A percentile compares a stretch with the other conserved stretches of the same genome.
phyloP scores from a whole-genome alignment of 2,797 vertebrate species.

The Euphonia xanthogaster region DNA sequence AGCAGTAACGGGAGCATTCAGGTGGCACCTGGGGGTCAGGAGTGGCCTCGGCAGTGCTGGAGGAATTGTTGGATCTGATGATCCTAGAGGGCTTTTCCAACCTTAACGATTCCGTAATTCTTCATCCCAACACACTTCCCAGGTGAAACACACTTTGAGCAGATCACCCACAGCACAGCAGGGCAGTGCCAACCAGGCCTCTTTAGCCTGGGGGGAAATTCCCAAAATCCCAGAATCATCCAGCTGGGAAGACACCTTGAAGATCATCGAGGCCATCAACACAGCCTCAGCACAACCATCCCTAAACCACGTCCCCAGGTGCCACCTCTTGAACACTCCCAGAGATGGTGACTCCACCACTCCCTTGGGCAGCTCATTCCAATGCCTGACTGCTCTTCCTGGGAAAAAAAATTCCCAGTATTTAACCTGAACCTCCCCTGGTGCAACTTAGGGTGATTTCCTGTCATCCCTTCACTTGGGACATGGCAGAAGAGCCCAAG shows the following conservation, averaged over 20 bases:
- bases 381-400: not conserved
- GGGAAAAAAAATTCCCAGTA: accelerated
- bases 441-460: not conserved
- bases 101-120: accelerated
- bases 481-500: not conserved
- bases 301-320: accelerated
- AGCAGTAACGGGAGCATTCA: accelerated
- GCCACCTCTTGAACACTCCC: not conserved
- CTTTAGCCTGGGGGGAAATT: not conserved
- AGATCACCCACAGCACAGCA: accelerated
- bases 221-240: not conserved
- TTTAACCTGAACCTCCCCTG: not conserved
- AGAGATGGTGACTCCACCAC: not conserved
- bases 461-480: not conserved
- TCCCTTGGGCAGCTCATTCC: not conserved
- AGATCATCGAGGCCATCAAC: not conserved
- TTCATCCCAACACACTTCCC: not conserved
- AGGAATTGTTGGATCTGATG: not conserved
- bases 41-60: not conserved
- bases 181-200: not conserved
- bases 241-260: not conserved
- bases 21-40: not conserved
- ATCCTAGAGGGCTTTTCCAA: not conserved
- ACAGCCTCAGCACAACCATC: not conserved
- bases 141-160: accelerated